Base-by-base conservation (phyloP, 2,888 invertebrate species). In the Eupithecia insigniata region DNA sequence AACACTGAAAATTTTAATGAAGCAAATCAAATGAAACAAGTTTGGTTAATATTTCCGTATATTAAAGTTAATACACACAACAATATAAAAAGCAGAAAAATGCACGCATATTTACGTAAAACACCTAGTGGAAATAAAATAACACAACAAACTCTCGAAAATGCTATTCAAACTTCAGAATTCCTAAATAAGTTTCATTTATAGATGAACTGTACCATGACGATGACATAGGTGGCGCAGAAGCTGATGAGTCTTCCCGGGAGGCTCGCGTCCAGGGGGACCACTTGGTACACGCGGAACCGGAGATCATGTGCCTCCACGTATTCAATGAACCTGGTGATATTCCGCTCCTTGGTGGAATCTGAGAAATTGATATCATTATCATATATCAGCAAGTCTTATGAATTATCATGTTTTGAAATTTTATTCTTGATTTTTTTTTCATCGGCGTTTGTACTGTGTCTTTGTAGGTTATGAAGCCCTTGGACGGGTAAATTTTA, bases 171-270 rank as follows among this genome's bases (percentile, higher is more conserved):
- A 43, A 18, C 6, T 18, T n/a, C 18, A 18, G 18, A 16, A 43
- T 18, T 2, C 2, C n/a, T n/a, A n/a, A n/a, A n/a, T n/a, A n/a
- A n/a, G 8, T 8, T 58, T 58, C 12, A 58, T 26, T 66, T 66
- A 0, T 22, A 46, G n/a, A 76, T 75, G 43, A 82, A 78, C 73
- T 82, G 81, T 30, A 81, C 51, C 10, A 80, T 76, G 28, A 83
- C 79, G 22, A 66, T 66, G n/a, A 66, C 12, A 39, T 65, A 65
- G 39, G 80, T 80, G 36, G 76, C 68, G 28, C 77, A 78, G 32
- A 80, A 64, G 71, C 73, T 74, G 55, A 77, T 1, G 5, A 67
- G 39, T 12, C 26, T 22, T 4, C 67, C 36, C 16, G 12, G 34
- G 18, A 67, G 58, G 1, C 68, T 72, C 14, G 76, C 66, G 67